Evolutionary conservation across 2,888 invertebrate species (phyloP), one percentile per base, ranked within the genome.

Genomic region (Physocephala rufipes): DNA sequence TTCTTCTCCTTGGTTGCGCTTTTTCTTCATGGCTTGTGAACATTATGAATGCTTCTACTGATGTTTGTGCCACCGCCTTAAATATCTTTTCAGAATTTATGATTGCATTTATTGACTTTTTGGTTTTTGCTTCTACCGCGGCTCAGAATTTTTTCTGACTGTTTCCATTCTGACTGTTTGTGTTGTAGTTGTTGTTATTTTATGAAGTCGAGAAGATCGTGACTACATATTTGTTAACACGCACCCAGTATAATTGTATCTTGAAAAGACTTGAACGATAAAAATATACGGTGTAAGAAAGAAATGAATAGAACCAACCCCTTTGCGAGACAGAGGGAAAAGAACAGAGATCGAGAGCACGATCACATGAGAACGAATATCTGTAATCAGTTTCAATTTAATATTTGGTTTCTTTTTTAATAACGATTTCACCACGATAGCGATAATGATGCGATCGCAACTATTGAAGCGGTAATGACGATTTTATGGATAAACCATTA

Each of bases 171-270:
- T 24, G 21, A 15, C 16, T 30, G n/a, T 26, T 19, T 24, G 16
- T 64, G 49, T 16, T n/a, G 63, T 63, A 21, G 45, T 63, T 45
- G 47, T 47, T 47, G 47, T 24, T 55, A 19, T 55, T 55, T 45
- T 45, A n/a, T n/a, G n/a, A n/a, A n/a, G n/a, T n/a, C n/a, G n/a
- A n/a, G n/a, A n/a, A n/a, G n/a, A n/a, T n/a, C n/a, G n/a, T n/a
- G n/a, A n/a, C n/a, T n/a, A n/a, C n/a, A n/a, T n/a, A n/a, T n/a
- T n/a, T n/a, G n/a, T n/a, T n/a, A n/a, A n/a, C n/a, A n/a, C n/a
- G n/a, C n/a, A n/a, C n/a, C n/a, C n/a, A n/a, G n/a, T n/a, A n/a
- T n/a, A n/a, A n/a, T n/a, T n/a, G 36, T 36, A 36, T 36, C 36
- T 36, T 9, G n/a, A 36, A 36, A 36, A 36, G 5, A 36, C 5